These are phyloP conservation scores for Zonotrichia leucophrys DNA, from an alignment of 2,113 vertebrate genomes.

Conservation along the genomic window DNA sequence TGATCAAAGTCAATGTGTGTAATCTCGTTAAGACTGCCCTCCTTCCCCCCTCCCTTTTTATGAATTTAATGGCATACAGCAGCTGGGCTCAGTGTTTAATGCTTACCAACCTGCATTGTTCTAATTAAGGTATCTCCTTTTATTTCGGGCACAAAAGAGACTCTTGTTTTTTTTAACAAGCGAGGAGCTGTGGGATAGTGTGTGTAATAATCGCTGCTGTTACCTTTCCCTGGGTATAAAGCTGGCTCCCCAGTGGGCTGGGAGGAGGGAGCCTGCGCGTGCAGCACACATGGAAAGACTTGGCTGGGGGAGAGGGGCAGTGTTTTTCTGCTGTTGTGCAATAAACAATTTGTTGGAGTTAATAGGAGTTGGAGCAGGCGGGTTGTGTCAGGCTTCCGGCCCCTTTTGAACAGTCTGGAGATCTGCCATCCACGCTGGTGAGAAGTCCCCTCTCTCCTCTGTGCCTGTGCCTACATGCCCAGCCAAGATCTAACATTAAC, in stretches of 20 bases:
- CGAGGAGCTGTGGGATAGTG: slow-evolving; percentile 66
- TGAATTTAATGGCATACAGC: slow-evolving; percentile 79
- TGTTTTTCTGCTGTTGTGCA: slow-evolving; percentile 59
- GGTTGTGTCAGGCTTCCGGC: slow-evolving; percentile 24
- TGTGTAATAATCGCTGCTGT: slow-evolving; percentile 63
- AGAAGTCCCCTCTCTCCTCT: slow-evolving; percentile 28
- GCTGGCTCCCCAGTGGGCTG: slow-evolving; percentile 9
- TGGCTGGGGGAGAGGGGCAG: slow-evolving; percentile 24
- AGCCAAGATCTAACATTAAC: background rate
- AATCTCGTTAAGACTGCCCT: slow-evolving; percentile 88
- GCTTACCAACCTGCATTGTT: slow-evolving; percentile 77
- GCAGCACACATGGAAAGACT: slow-evolving; percentile 61
- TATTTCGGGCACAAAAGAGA: slow-evolving; percentile 72
- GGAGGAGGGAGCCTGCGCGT: slow-evolving; percentile 37
- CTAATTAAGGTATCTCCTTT: slow-evolving; percentile 85
- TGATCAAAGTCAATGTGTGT: slow-evolving; percentile 91
- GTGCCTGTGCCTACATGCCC: background rate
- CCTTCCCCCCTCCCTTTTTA: slow-evolving; percentile 70
- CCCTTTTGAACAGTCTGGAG: slow-evolving; percentile 53
- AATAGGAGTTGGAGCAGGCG: slow-evolving; percentile 45
- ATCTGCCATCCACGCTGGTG: slow-evolving; percentile 49
- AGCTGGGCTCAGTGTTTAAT: slow-evolving; percentile 79
- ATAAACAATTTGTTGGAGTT: slow-evolving; percentile 74
- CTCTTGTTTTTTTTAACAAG: slow-evolving; percentile 67
- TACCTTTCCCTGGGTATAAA: slow-evolving; percentile 65